These are phyloP conservation scores for Holotrichia oblita DNA, from an alignment of 1,140 invertebrate species.

Conservation along the genomic window DNA sequence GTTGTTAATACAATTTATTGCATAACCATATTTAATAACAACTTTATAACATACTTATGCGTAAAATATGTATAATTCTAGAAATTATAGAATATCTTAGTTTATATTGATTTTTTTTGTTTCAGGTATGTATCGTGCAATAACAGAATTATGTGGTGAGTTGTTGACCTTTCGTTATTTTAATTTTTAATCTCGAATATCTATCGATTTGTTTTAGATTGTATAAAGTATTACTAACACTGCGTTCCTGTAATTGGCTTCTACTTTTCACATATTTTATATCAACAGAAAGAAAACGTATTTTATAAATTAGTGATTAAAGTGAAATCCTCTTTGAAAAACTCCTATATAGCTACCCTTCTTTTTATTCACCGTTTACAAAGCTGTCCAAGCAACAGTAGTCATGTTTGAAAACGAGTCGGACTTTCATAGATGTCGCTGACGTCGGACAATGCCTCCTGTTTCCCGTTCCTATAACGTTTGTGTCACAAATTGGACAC, in stretches of 20 bases:
- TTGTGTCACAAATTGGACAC: conserved; percentile 6
- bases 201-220: background rate
- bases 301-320: background rate
- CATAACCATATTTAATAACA: too few relatives aligned
- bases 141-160: background rate
- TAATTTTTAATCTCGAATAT: background rate
- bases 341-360: background rate
- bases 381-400: background rate
- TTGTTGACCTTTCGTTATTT: background rate
- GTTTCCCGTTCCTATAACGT: background rate
- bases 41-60: too few relatives aligned
- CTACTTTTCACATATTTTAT: too few relatives aligned
- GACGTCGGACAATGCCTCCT: conserved; percentile 4
- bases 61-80: too few relatives aligned
- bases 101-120: background rate
- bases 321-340: background rate
- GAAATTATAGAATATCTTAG: too few relatives aligned
- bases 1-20: too few relatives aligned
- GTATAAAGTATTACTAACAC: too few relatives aligned
- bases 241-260: too few relatives aligned
- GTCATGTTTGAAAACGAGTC: conserved; percentile 6
- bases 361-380: background rate
- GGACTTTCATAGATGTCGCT: background rate
- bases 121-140: background rate
- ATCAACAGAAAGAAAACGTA: background rate